These are phyloP conservation scores for Drosophila pseudoobscura DNA, from an alignment of 1,140 invertebrate genomes.

Conservation along the genomic window DNA sequence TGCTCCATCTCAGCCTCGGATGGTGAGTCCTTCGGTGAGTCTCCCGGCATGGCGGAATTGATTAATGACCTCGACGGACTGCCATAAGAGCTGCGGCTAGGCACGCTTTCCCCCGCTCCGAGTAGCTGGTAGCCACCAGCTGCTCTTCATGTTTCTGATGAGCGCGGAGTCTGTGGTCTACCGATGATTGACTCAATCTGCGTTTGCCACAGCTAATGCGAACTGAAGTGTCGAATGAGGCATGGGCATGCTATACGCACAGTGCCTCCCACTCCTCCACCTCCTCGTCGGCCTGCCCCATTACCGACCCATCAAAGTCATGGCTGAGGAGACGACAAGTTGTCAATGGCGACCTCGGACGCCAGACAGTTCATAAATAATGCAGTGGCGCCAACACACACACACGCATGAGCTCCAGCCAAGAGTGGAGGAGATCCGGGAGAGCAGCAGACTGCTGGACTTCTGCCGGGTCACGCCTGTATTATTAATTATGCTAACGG, in stretches of 20 bases:
- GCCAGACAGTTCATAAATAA: conserved; percentile 55
- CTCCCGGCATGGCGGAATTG: conserved; percentile 34
- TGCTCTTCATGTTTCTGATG: conserved; percentile 2
- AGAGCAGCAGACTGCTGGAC: background rate
- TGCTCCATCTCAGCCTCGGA: conserved; percentile 26
- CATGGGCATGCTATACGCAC: conserved; percentile 1
- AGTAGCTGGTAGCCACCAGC: background rate
- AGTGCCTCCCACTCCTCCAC: background rate
- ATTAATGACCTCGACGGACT: conserved; percentile 51
- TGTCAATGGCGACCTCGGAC: conserved; percentile 36
- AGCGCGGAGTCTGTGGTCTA: conserved; percentile 35
- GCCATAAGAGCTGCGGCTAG: too few species aligned
- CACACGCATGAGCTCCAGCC: conserved; percentile 6
- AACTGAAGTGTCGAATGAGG: conserved; percentile 43
- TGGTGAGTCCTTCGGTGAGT: conserved; percentile 12
- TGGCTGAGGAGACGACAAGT: conserved; percentile 30
- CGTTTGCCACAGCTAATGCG: conserved; percentile 43
- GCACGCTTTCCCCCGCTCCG: background rate
- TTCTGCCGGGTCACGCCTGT: conserved; percentile 27
- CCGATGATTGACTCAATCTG: conserved; percentile 64
- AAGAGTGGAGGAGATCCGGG: background rate
- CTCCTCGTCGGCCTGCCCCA: too few species aligned
- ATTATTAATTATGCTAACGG: conserved; percentile 61
- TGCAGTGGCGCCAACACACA: conserved; percentile 31
- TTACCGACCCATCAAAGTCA: too few species aligned